Evolutionary conservation across 2,888 invertebrate genomes (phyloP), one percentile per base, ranked within the genome.

Genomic region (Cenopis cana): DNA sequence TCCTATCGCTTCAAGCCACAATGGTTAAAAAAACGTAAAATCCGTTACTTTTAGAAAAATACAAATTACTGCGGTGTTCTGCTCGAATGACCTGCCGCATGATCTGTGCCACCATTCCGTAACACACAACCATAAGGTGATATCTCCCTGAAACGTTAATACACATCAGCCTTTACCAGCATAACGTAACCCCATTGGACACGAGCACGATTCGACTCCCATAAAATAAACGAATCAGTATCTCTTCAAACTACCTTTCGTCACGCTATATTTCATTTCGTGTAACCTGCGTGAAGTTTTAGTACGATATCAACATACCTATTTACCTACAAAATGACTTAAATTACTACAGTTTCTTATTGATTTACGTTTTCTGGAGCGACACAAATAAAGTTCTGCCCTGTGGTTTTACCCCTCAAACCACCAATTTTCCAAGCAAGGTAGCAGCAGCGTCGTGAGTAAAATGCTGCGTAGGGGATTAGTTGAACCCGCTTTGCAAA

Each of bases 241-340:
- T 60, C 66, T 60, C 14, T 24, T 61, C 24, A 38, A 71, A 71
- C 55, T 66, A n/a, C 38, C 36, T 18, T 17, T 18, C 14, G 49
- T 24, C 71, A 71, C 71, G 71, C 66, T 41, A 71, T 55, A 17
- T 29, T 71, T 67, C 55, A 67, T 56, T 64, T 20, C 60, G 55
- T 29, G 29, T 49, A 61, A 61, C 54, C 55, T n/a, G 41, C 29
- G 49, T n/a, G 24, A 49, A 18, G 10, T 1, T 60, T 68, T 46
- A 64, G 55, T 38, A 52, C 5, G 33, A 52, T 41, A 41, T 11
- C 14, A 41, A 14, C 41, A 41, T 4, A 12, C 12, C 11, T 54
- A 33, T 33, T 33, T 8, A 33, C 24, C 12, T 12, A 54, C n/a
- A 54, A 54, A 54, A 29, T 24, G 55, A n/a, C 55, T 9, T 29